These are phyloP conservation scores for Stigmatopora nigra DNA, from an alignment of 2,113 vertebrate genomes.

Conservation along the genomic window DNA sequence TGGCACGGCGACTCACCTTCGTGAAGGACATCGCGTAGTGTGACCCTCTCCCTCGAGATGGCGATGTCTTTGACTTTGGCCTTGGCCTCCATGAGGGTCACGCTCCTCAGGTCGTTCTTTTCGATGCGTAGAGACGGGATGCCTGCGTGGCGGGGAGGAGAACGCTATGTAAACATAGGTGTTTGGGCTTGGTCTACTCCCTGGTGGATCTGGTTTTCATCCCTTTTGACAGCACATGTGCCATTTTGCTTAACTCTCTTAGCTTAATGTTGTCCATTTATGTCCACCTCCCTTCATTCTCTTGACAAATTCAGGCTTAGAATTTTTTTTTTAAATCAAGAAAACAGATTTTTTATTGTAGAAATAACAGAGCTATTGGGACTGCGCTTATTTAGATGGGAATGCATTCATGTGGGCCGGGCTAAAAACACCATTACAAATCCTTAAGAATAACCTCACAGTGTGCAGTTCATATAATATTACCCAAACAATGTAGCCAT, in stretches of 20 bases:
- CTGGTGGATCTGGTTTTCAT: slow-evolving; percentile 3
- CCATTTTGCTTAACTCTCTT: background rate
- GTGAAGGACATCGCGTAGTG: slow-evolving; percentile 88
- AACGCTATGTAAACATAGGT: slow-evolving; percentile 15
- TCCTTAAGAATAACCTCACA: too few relatives aligned
- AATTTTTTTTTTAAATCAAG: too few relatives aligned
- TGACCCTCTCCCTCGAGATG: slow-evolving; percentile 92
- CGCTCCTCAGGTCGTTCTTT: slow-evolving; percentile 97
- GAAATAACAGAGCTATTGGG: too few relatives aligned
- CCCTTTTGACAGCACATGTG: background rate
- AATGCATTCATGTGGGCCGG: too few relatives aligned
- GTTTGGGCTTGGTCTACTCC: slow-evolving; percentile 4
- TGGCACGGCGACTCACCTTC: slow-evolving; percentile 73
- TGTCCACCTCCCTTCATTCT: background rate
- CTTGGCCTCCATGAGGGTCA: slow-evolving; percentile 91
- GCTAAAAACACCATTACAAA: too few relatives aligned
- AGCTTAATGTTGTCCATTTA: background rate
- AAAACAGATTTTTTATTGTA: too few relatives aligned
- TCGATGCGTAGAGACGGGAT: slow-evolving; percentile 94
- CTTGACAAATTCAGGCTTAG: background rate
- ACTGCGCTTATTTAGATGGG: too few relatives aligned
- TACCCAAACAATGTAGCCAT: slow-evolving; percentile 11
- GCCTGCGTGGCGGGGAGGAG: slow-evolving; percentile 77
- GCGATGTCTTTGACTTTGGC: slow-evolving; percentile 97
- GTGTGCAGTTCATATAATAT: too few relatives aligned